A percentile compares a stretch with the other conserved stretches of the same genome.
Conservation (phyloP, 2,797 vertebrate genomes). For the Thalassophryne amazonica region DNA sequence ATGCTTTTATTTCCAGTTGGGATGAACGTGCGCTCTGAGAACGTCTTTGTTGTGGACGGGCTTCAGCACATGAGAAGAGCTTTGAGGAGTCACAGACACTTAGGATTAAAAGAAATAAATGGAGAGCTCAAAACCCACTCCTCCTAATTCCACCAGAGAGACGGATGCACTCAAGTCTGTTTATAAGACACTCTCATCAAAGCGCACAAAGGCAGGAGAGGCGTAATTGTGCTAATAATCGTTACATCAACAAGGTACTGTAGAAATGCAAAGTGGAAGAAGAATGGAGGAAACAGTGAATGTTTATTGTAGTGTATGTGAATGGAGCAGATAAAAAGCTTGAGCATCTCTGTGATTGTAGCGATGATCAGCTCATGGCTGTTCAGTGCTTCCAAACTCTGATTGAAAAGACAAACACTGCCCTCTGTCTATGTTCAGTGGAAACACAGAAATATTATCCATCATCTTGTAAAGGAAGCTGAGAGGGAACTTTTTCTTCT, state of each 20-base stretch:
- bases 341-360: not conserved
- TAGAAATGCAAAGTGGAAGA: conserved; percentile 12
- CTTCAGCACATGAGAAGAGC: conserved; percentile 5
- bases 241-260: conserved; percentile 30
- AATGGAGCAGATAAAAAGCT: not conserved
- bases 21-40: conserved; percentile 24
- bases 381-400: not conserved
- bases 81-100: conserved; percentile 29
- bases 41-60: not conserved
- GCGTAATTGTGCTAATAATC: conserved; percentile 44
- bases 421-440: conserved; percentile 60
- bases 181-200: conserved; percentile 57
- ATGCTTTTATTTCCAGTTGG: conserved; percentile 9
- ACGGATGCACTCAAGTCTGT: conserved; percentile 55
- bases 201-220: conserved; percentile 43
- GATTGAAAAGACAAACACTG: conserved; percentile 61
- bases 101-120: conserved; percentile 57
- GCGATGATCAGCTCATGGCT: not conserved
- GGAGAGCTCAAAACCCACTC: conserved; percentile 50
- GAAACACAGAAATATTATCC: conserved; percentile 21
- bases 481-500: too few relatives aligned
- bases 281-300: not conserved
- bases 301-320: too few relatives aligned
- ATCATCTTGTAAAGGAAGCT: too few relatives aligned
- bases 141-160: conserved; percentile 56